Evolutionary conservation across 1,140 invertebrate species (phyloP).

Genomic region (Tenebrio molitor): DNA sequence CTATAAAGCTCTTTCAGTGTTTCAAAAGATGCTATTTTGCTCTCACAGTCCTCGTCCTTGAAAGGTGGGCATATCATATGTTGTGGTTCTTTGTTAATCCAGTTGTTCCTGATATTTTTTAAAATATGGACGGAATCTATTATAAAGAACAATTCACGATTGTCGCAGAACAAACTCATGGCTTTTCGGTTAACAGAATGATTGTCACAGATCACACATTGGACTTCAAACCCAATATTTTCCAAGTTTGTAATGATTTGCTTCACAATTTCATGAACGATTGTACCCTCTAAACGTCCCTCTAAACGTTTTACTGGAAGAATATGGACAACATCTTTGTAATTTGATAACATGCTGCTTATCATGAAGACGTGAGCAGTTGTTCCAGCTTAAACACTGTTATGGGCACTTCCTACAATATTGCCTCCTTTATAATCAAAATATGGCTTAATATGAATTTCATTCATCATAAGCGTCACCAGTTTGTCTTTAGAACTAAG

Average conservation of each 20-base stretch:
- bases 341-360: slow-evolving; percentile 17
- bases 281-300: slow-evolving; percentile 7
- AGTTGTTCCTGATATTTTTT: slow-evolving; percentile 32
- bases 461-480: slow-evolving; percentile 20
- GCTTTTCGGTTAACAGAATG: slow-evolving; percentile 42
- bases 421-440: slow-evolving; percentile 36
- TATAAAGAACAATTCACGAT: slow-evolving; percentile 12
- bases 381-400: slow-evolving; percentile 12
- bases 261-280: slow-evolving; percentile 12
- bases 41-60: background rate
- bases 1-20: slow-evolving; percentile 18
- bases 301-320: slow-evolving; percentile 20
- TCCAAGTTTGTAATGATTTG: slow-evolving; percentile 10
- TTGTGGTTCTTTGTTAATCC: slow-evolving; percentile 33
- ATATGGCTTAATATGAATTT: slow-evolving; percentile 41
- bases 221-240: slow-evolving; percentile 42
- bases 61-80: background rate
- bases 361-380: slow-evolving; percentile 40
- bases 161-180: slow-evolving; percentile 5
- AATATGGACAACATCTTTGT: slow-evolving; percentile 46
- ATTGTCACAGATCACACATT: slow-evolving; percentile 38
- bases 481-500: slow-evolving; percentile 12
- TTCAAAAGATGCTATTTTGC: slow-evolving; percentile 34
- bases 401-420: slow-evolving; percentile 22
- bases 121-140: slow-evolving; percentile 23